A percentile compares a stretch with the other conserved stretches of the same genome.
These are phyloP conservation scores for Dissostichus mawsoni DNA, from an alignment of 2,113 vertebrate species.

Conservation along the genomic window DNA sequence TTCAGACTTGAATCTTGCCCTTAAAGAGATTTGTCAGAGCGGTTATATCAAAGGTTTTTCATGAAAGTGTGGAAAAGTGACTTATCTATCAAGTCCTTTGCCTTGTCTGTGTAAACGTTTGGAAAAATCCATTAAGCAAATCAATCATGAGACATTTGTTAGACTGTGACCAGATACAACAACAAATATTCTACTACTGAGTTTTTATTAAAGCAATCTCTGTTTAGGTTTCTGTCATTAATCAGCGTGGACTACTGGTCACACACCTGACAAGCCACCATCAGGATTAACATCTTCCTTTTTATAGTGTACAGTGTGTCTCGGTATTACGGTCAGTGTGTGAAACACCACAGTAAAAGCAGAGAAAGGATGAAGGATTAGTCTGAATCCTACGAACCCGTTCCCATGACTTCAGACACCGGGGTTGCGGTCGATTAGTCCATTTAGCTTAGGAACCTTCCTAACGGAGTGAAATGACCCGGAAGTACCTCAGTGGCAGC, in stretches of 20 bases:
- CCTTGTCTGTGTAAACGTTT: constrained; percentile 8
- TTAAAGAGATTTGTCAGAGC: background rate
- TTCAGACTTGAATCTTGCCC: background rate
- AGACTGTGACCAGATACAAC: background rate
- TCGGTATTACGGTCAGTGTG: background rate
- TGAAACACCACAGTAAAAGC: constrained; percentile 4
- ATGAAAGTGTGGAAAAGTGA: constrained; percentile 9
- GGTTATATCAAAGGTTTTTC: background rate
- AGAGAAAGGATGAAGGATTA: constrained; percentile 29
- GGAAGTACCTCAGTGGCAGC: too few relatives aligned
- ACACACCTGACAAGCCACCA: background rate
- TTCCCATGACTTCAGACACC: constrained; percentile 50
- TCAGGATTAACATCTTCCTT: background rate
- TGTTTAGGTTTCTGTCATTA: background rate
- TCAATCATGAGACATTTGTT: background rate
- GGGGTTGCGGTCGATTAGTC: too few relatives aligned
- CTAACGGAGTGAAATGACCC: too few relatives aligned
- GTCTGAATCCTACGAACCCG: constrained; percentile 37
- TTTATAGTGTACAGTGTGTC: constrained; percentile 5
- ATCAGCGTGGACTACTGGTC: background rate
- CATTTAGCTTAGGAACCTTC: too few relatives aligned
- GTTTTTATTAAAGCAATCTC: constrained; percentile 8
- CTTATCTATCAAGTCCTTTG: background rate
- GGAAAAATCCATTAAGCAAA: background rate
- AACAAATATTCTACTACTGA: background rate